These are phyloP conservation scores for Garra rufa DNA, from an alignment of 2,113 vertebrate genomes.

Conservation along the genomic window DNA sequence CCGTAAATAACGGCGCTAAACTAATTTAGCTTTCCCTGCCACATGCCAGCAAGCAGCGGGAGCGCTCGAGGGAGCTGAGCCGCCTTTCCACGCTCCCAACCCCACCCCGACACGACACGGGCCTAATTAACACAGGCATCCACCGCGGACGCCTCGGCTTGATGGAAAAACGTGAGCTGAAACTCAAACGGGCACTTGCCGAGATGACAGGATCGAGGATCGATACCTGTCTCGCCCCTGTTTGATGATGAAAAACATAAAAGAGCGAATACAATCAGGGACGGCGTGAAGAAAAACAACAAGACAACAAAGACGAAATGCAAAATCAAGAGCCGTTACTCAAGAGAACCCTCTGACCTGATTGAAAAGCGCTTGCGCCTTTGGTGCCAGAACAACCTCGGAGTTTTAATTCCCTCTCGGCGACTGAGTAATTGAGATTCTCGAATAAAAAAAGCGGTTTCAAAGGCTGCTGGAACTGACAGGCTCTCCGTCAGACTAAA, in stretches of 20 bases:
- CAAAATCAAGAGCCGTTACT: constrained; percentile 42
- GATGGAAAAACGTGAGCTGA: constrained; percentile 45
- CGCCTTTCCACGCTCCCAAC: constrained; percentile 24
- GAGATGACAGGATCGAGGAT: constrained; percentile 47
- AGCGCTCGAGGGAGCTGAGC: constrained; percentile 33
- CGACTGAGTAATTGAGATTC: constrained; percentile 52
- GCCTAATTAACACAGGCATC: constrained; percentile 63
- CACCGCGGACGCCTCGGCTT: constrained; percentile 34
- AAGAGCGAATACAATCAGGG: constrained; percentile 6
- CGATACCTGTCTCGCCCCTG: constrained; percentile 34
- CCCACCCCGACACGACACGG: constrained; percentile 43
- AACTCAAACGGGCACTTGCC: constrained; percentile 21
- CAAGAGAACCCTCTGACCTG: constrained; percentile 46
- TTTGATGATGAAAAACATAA: constrained; percentile 28
- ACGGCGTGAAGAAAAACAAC: neutral
- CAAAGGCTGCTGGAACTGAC: constrained; percentile 50
- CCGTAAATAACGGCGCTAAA: constrained; percentile 60
- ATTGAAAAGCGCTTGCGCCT: constrained; percentile 37
- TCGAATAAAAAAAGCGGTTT: constrained; percentile 54
- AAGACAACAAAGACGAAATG: neutral
- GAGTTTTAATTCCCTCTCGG: constrained; percentile 49
- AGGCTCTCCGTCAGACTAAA: constrained; percentile 49
- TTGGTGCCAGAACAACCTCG: constrained; percentile 30
- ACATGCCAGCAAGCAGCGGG: constrained; percentile 54
- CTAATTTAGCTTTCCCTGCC: constrained; percentile 58